Evolutionary conservation across 2,888 invertebrate species (phyloP).

Genomic region (Amblyteles armatorius): DNA sequence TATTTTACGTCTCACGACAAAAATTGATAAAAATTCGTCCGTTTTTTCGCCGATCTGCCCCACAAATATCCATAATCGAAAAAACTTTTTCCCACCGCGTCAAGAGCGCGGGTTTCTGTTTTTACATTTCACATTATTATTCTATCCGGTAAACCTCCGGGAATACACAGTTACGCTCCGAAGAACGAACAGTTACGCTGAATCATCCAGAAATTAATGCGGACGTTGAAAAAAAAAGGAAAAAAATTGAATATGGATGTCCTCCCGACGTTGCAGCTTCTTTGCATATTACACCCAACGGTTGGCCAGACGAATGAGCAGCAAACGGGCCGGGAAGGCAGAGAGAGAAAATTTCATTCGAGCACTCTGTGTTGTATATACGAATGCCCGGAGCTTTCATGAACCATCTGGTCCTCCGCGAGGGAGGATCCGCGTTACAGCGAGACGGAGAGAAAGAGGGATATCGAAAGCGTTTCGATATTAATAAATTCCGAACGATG

Average conservation of each 20-base stretch:
- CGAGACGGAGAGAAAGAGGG: conserved; percentile 22
- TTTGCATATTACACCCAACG: conserved; percentile 64
- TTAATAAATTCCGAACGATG: conserved; percentile 65
- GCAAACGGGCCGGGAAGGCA: conserved; percentile 39
- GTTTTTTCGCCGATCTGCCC: too few relatives aligned
- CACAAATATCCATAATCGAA: not conserved
- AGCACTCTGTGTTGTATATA: conserved; percentile 5
- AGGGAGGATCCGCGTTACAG: conserved; percentile 2
- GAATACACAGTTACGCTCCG: conserved; percentile 11
- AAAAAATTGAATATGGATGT: conserved; percentile 60
- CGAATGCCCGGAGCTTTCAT: conserved; percentile 19
- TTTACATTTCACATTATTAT: conserved; percentile 34
- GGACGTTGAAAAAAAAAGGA: conserved; percentile 40
- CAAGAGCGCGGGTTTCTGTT: not conserved
- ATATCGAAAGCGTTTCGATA: conserved; percentile 59
- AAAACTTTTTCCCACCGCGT: not conserved
- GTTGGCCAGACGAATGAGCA: conserved; percentile 37
- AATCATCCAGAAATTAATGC: conserved; percentile 46
- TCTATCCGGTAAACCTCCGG: not conserved
- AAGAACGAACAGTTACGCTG: conserved; percentile 20
- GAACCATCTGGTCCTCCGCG: conserved; percentile 51
- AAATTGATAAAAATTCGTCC: not conserved
- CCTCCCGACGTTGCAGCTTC: conserved; percentile 37
- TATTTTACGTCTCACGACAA: not conserved
- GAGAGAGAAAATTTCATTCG: conserved; percentile 46